phyloP scores from a whole-genome alignment of 2,888 invertebrate species.

The Choreutis nemorana region DNA sequence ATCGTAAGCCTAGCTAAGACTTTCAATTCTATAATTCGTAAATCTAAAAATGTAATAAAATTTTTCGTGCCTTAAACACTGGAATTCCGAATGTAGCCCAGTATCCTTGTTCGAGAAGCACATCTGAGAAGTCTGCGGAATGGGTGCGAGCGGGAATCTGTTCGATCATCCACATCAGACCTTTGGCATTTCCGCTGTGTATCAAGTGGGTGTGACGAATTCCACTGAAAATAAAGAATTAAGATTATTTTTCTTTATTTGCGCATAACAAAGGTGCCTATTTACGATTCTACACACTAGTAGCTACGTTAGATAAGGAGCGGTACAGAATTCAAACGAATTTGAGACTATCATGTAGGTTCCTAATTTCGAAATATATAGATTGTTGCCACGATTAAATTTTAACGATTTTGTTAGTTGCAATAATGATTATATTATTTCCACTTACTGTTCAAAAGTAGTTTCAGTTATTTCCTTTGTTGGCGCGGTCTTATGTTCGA shows the following conservation, averaged over 20 bases:
- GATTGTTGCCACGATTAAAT: too few species aligned
- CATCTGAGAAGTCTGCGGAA: slow-evolving; percentile 72
- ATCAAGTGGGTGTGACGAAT: slow-evolving; percentile 42
- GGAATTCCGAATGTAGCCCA: slow-evolving; percentile 77
- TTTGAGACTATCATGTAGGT: too few species aligned
- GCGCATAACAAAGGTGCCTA: too few species aligned
- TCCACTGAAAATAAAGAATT: slow-evolving; percentile 23
- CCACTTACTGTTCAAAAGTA: slow-evolving; percentile 36
- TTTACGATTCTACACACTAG: too few species aligned
- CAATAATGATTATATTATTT: neutral
- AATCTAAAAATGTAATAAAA: too few species aligned
- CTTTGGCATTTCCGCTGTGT: slow-evolving; percentile 36
- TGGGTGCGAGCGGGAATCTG: slow-evolving; percentile 75
- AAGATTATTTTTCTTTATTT: too few species aligned
- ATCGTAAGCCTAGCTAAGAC: too few species aligned
- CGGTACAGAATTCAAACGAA: too few species aligned
- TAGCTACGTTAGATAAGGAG: too few species aligned
- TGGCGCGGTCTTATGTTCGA: slow-evolving; percentile 12
- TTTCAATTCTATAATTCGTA: too few species aligned
- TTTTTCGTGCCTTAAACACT: slow-evolving; percentile 45
- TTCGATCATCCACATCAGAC: slow-evolving; percentile 75
- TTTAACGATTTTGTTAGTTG: too few species aligned
- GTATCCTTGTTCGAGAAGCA: slow-evolving; percentile 69
- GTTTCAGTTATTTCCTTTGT: slow-evolving; percentile 32
- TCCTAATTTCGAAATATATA: too few species aligned